Base-by-base conservation (phyloP, 2,888 invertebrate species). In the Drosophila paranaensis region DNA sequence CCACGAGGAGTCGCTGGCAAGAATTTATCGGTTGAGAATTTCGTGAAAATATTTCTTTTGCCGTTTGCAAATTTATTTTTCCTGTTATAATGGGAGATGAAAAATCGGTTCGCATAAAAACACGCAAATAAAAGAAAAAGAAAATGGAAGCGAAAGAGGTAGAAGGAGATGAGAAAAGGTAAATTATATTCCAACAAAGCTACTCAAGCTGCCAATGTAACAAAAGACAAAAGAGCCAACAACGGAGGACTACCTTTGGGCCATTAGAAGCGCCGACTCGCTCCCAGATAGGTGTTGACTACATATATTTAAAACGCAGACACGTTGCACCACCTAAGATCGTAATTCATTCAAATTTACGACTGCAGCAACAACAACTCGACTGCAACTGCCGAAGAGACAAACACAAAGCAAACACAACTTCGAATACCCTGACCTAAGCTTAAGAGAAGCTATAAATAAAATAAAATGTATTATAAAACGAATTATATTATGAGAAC, bases 51-150 rank as follows among this genome's bases (percentile, higher is more conserved):
- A 74, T 86, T 81, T 85, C 74, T 78, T 80, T 74, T 65, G 75
- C 74, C 73, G 76, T 77, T 84, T 88, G 82, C 83, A 88, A 89
- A 88, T 88, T 86, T 88, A 88, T 89, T 84, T 82, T 76, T 68
- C 64, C 83, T 70, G 66, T 73, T 73, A 82, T 88, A 83, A 85
- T 79, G 79, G 79, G 71, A 86, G 71, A 88, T 85, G 83, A 85
- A 86, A 81, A 85, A 85, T 85, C 79, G 82, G 62, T 51, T 14
- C 30, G 45, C 54, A 77, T 74, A 62, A 53, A 55, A 55, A 43
- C 20, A 11, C 10, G n/a, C 20, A 39, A 39, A 71, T 63, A 48
- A 62, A 71, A 71, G 40, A 64, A 50, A 61, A 46, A 9, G 39
- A 60, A 74, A 75, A 16, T 60, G 74, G 68, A 65, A 54, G 61